Evolutionary conservation across 1,140 invertebrate genomes (phyloP).

Genomic region (Danaus melanippus): DNA sequence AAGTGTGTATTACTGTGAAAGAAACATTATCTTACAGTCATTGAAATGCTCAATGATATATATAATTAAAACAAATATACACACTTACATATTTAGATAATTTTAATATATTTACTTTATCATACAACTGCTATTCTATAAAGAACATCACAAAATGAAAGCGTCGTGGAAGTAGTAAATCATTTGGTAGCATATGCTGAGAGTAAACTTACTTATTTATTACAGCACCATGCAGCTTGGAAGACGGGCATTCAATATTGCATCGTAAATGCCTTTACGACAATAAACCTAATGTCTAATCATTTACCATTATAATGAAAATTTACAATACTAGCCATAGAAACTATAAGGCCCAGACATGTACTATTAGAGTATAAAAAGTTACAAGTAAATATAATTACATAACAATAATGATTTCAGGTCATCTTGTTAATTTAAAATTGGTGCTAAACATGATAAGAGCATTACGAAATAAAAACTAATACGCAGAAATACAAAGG

Average conservation of each 20-base stretch:
- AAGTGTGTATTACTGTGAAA: no score
- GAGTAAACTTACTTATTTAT: constrained; percentile 45
- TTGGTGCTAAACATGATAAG: constrained; percentile 25
- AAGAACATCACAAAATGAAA: no score
- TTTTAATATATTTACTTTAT: no score
- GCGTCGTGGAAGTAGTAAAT: constrained; percentile 28
- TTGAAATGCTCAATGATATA: no score
- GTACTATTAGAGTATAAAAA: no score
- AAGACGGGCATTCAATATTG: constrained; percentile 39
- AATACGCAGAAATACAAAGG: constrained; percentile 44
- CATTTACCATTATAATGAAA: constrained; percentile 24
- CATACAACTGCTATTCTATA: no score
- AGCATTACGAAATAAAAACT: constrained; percentile 36
- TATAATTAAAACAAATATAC: no score
- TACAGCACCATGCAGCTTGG: constrained; percentile 44
- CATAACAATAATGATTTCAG: constrained; percentile 5
- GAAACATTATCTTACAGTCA: no score
- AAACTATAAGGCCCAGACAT: no score
- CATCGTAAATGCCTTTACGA: constrained; percentile 47
- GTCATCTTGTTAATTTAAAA: constrained; percentile 19
- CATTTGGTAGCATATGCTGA: constrained; percentile 37
- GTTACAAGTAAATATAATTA: no score
- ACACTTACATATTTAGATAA: no score
- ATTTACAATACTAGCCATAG: constrained; percentile 2
- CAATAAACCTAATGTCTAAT: constrained; percentile 34